Base-by-base conservation (phyloP, 2,888 invertebrate genomes). In the Anarsia innoxiella region DNA sequence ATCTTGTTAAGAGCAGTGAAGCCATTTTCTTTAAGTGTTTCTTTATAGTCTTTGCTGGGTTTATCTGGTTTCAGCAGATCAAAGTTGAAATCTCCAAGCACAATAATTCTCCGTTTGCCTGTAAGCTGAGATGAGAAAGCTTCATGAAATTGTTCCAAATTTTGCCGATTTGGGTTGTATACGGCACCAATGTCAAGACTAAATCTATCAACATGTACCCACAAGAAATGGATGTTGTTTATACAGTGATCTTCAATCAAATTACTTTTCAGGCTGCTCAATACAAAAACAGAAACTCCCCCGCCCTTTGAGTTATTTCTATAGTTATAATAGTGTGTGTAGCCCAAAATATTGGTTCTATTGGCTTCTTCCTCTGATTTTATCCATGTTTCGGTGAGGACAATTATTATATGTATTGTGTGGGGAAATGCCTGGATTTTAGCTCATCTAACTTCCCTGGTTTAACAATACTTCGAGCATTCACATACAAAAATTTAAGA, bases 341-440 rank as follows among this genome's bases (percentile, higher is more conserved):
- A 49, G n/a, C 44, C 39, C 5, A 26, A 29, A 8, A 48, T 14
- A 23, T 35, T 16, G 8, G 42, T 19, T 9, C 15, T 5, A 3
- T 26, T n/a, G 6, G 46, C 44, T 12, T 47, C 35, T 4, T 27
- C 25, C n/a, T 41, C 40, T 0, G 36, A 35, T 5, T 31, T 34
- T 3, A 51, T 41, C 47, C 48, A 51, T 3, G 49, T 45, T 30
- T 51, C 49, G 4, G 49, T 44, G 8, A 48, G n/a, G 23, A 49
- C 9, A 6, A n/a, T n/a, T n/a, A 48, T 40, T 3, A 48, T 14
- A 16, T 46, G 42, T 1, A 30, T 28, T 6, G 42, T 43, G 1
- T 28, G 39, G 10, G 29, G 12, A 4, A 48, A 33, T 1, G 48
- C 34, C 11, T 36, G 11, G 42, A 46, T 40, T 41, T 42, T 1